Base-by-base conservation (phyloP, 2,113 vertebrate genomes). In the Vidua macroura region DNA sequence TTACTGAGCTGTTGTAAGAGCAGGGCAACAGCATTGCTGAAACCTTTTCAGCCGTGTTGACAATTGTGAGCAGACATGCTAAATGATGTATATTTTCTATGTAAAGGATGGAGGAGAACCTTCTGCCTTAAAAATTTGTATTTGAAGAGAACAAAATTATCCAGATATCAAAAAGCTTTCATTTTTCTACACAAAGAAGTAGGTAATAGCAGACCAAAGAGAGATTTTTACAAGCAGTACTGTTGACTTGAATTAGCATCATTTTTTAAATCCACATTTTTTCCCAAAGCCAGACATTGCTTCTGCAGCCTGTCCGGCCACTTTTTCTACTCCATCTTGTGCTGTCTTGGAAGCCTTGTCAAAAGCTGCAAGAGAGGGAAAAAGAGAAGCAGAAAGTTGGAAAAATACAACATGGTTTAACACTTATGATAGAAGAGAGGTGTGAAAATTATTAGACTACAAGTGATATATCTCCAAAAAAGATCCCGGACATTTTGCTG, bases 201-300 rank as follows among this genome's bases (percentile, higher is more conserved):
- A 74, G 15, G 51, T 62, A 90, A 78, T 28, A 83, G 53, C 58
- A 91, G 51, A 68, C 23, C 16, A 46, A 91, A 43, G 44, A 49
- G 43, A 37, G 2, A 22, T 80, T 88, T 94, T 63, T 67, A 88
- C 33, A 80, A 76, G 25, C 30, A 51, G 43, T 48, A 55, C 12
- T 33, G 24, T n/a, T 91, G 72, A 43, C 73, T 88, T 91, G 58
- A 81, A 68, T 84, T 56, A 66, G 13, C 56, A 83, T 95, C 69
- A 95, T 94, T 97, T 96, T 90, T 96, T 96, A 83, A 97, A 83
- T 60, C 95, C 96, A 39, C 74, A 81, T 74, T 96, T 97, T 92
- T 97, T 97, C 62, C 94, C 96, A 46, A 97, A 37, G 73, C 89
- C 94, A 64, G 94, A 90, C 41, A 95, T 27, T 17, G 94, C 83